Conservation (phyloP, 2,797 vertebrate species). For the Ispidina lecontei region DNA sequence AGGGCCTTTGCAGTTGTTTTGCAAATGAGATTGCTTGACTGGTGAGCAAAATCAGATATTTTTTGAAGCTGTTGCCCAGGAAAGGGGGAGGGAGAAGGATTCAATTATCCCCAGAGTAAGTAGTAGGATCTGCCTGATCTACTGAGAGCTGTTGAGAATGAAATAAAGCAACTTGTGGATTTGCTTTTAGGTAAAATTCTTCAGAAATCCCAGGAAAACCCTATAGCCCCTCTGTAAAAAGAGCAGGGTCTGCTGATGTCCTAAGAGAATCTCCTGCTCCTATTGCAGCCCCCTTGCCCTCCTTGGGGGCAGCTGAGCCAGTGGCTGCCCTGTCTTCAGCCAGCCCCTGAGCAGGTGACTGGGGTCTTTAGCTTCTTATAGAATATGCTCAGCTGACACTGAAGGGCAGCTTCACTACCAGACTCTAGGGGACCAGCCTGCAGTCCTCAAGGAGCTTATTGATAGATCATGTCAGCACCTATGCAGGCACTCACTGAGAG, state of each 20-base stretch:
- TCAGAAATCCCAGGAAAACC: background rate
- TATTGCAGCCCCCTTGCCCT: background rate
- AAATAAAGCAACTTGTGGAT: background rate
- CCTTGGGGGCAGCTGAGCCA: background rate
- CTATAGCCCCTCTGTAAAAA: background rate
- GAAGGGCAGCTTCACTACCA: background rate
- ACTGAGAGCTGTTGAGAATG: background rate
- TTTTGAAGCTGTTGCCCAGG: conserved; percentile 59
- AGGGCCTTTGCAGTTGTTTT: conserved; percentile 57
- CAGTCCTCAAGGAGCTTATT: background rate
- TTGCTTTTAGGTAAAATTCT: background rate
- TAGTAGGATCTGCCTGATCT: background rate
- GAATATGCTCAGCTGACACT: background rate
- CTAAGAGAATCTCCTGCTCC: background rate
- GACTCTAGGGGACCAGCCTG: background rate
- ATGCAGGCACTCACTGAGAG: background rate
- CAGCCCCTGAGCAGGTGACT: rapidly evolving
- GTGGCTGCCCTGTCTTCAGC: background rate
- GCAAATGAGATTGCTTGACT: conserved; percentile 69
- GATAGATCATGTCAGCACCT: background rate
- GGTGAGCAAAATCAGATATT: conserved; percentile 57
- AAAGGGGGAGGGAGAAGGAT: conserved; percentile 28
- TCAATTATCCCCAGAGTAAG: conserved; percentile 1
- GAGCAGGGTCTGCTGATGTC: background rate
- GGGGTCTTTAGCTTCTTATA: background rate